Evolutionary conservation across 1,140 invertebrate species (phyloP), one percentile per base, ranked within the genome.

Genomic region (Drosophila ficusphila): DNA sequence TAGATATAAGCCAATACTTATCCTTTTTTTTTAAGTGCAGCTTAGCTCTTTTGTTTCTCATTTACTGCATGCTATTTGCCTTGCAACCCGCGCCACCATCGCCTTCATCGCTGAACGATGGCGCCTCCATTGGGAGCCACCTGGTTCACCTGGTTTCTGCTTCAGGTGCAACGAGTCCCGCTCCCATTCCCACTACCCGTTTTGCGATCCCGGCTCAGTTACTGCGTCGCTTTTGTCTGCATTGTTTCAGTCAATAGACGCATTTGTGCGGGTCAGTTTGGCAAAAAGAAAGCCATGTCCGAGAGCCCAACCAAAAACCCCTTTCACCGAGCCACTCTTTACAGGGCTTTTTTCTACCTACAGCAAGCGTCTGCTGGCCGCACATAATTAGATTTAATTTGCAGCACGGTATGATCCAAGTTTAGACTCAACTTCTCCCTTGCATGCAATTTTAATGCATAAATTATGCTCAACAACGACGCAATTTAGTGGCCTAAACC

Each of bases 381-480:
- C 67, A 79, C 76, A 79, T 85, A 85, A 85, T 85, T 85, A 85
- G 72, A 85, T 86, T 85, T 86, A 79, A 85, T 85, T 86, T 76
- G 68, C 76, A 41, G 41, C 31, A 19, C 27, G 27, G 19, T 51
- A 41, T 21, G 21, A 38, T 36, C 11, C 53, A 8, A 18, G 27
- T 42, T 47, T 29, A 18, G 36, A 25, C 38, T 46, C 29, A 64
- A 60, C 39, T 64, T 61, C 23, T 56, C 25, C 29, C 14, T 47
- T 23, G 53, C 53, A 57, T 68, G 42, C 62, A 60, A 64, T 42
- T 78, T 78, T 67, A 68, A 78, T 69, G 48, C 57, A 62, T 56
- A 61, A 79, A 70, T 57, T 58, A 70, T 79, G 76, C 53, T 57
- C 29, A 49, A 57, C 57, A 78, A 78, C 65, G 68, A 49, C 31